These are phyloP conservation scores for Megalops atlanticus DNA, from an alignment of 2,113 vertebrate species.

Conservation along the genomic window DNA sequence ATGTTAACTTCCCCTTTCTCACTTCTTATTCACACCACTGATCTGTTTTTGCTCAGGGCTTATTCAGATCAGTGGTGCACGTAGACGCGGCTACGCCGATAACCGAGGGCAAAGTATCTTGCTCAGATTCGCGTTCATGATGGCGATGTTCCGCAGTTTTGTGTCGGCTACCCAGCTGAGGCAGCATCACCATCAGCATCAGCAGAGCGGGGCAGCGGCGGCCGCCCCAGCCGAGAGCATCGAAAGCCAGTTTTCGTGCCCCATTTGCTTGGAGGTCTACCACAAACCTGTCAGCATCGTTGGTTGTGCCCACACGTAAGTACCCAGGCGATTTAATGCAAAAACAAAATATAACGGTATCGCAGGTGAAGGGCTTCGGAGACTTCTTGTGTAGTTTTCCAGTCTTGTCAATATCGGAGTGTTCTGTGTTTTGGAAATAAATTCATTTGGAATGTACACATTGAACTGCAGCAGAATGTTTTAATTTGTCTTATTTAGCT, in stretches of 20 bases:
- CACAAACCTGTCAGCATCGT: conserved; percentile 88
- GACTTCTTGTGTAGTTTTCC: conserved; percentile 3
- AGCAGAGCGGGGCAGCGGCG: conserved; percentile 49
- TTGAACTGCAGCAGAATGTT: neutral
- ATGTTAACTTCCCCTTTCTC: conserved; percentile 11
- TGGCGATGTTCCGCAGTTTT: conserved; percentile 92
- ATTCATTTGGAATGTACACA: neutral
- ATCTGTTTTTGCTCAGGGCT: neutral
- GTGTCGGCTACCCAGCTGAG: conserved; percentile 80
- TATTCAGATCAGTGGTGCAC: conserved; percentile 18
- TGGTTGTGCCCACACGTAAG: conserved; percentile 91
- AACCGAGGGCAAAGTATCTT: conserved; percentile 30
- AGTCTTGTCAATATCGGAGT: neutral
- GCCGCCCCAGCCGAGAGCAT: conserved; percentile 70
- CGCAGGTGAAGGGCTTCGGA: neutral
- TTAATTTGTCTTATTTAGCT: neutral
- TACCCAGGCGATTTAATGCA: neutral
- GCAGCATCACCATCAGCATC: conserved; percentile 61
- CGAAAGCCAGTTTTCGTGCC: conserved; percentile 89
- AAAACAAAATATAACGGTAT: neutral
- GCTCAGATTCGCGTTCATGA: conserved; percentile 57
- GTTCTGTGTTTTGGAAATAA: neutral
- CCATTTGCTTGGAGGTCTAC: conserved; percentile 92
- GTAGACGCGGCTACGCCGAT: neutral
- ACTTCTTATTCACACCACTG: neutral